Conservation (phyloP, 2,113 vertebrate species). For the Propithecus coquereli region DNA sequence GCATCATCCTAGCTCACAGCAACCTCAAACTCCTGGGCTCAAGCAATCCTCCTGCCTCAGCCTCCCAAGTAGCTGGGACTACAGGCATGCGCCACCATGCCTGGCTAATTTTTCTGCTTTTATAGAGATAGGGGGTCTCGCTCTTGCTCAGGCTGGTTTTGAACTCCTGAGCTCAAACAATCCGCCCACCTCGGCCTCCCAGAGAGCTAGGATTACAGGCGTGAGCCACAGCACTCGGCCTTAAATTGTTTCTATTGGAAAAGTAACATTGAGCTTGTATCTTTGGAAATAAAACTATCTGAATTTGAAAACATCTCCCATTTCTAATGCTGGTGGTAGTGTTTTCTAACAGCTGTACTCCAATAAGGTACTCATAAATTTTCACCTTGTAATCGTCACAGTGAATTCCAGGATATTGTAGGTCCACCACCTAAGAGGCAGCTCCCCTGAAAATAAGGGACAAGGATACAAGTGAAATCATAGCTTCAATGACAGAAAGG, state of each 20-base stretch:
- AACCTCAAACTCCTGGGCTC: too few species aligned
- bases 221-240: too few species aligned
- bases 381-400: not conserved
- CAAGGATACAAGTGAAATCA: constrained; percentile 56
- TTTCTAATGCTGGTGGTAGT: not conserved
- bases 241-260: constrained; percentile 27
- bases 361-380: not conserved
- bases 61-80: too few species aligned
- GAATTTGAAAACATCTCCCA: not conserved
- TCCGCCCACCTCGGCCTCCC: too few species aligned
- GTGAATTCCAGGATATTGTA: not conserved
- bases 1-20: too few species aligned
- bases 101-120: too few species aligned
- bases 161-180: too few species aligned
- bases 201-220: too few species aligned
- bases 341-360: not conserved
- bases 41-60: too few species aligned
- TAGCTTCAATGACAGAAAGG: constrained; percentile 54
- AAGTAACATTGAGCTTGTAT: not conserved
- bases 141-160: too few species aligned
- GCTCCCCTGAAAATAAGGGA: not conserved
- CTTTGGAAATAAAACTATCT: not conserved
- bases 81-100: too few species aligned
- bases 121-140: too few species aligned
- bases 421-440: not conserved